Base-by-base conservation (phyloP, 2,888 invertebrate species). In the Myopa tessellatipennis region DNA sequence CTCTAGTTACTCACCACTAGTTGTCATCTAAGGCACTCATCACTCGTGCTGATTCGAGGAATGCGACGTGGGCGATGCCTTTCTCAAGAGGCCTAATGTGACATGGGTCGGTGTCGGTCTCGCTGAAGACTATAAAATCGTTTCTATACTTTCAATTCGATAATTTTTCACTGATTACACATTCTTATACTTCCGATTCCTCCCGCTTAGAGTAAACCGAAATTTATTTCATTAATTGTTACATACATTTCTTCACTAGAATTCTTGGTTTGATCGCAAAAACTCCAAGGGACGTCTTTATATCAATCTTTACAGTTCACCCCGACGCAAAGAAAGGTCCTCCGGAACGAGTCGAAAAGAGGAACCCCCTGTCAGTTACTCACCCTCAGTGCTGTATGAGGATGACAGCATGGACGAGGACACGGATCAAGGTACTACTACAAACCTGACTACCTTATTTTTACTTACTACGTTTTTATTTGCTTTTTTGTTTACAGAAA, bases 201-300 rank as follows among this genome's bases (percentile, higher is more conserved):
- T 45, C 10, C 3, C 45, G 45, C 6, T 10, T 45, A 0, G 3
- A 45, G 3, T 45, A 45, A 45, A 8, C 1, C 45, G 2, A 6
- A 45, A 45, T 45, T 6, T 2, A 8, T 45, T 45, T 10, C 3
- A 45, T 45, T 45, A 45, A 45, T 4, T 2, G 7, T 8, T 45
- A 45, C 10, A 40, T 55, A 40, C 7, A 36, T n/a, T 67, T 50
- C 68, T 68, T 4, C 14, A 55, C 36, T 52, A 78, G 79, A 70
- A 45, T 52, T 61, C 78, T 34, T 79, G 79, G 79, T 77, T 75
- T 63, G 68, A 77, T 58, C 77, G 77, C 34, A 58, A 71, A 36
- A 58, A 72, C 16, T 36, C 60, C 12, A 78, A 74, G 18, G 78
- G 79, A n/a, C 77, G 77, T 18, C 68, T 79, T 0, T 75, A 75